phyloP scores from a whole-genome alignment of 2,797 vertebrate species.

The Melanotaenia pygmaea region DNA sequence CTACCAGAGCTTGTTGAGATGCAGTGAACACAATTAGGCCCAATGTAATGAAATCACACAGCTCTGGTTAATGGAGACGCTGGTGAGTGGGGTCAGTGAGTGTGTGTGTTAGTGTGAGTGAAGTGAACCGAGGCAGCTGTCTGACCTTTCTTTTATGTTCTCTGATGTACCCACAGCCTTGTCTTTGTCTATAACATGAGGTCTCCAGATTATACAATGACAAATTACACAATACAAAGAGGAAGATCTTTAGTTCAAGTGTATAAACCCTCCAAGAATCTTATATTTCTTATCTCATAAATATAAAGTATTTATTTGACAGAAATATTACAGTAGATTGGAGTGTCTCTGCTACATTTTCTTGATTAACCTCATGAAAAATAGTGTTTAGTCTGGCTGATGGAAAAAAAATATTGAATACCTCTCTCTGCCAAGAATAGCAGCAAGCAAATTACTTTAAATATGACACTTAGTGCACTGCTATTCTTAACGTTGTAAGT shows the following conservation, averaged over 20 bases:
- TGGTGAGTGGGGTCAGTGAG: slow-evolving; percentile 66
- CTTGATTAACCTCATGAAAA: slow-evolving; percentile 58
- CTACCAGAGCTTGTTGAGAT: slow-evolving; percentile 58
- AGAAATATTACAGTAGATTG: slow-evolving; percentile 22
- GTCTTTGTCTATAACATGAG: slow-evolving; percentile 34
- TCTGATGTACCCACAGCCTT: slow-evolving; percentile 39
- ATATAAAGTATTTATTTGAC: slow-evolving; percentile 58
- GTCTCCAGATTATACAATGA: slow-evolving; percentile 16
- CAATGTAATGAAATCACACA: slow-evolving; percentile 79
- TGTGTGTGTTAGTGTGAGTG: slow-evolving; percentile 18
- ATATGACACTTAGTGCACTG: slow-evolving; percentile 16
- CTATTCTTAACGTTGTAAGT: slow-evolving; percentile 26
- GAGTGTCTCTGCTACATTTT: slow-evolving; percentile 26
- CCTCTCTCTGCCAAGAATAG: slow-evolving; percentile 36
- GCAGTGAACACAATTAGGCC: slow-evolving; percentile 75
- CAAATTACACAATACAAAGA: not conserved
- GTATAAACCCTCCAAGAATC: slow-evolving; percentile 35
- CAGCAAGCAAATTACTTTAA: slow-evolving; percentile 34
- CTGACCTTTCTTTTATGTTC: slow-evolving; percentile 28
- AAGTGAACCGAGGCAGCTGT: slow-evolving; percentile 48
- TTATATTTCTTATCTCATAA: slow-evolving; percentile 37
- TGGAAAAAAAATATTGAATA: slow-evolving; percentile 43
- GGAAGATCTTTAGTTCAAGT: slow-evolving; percentile 10
- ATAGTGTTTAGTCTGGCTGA: slow-evolving; percentile 60
- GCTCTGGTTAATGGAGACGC: slow-evolving; percentile 77